Percentiles rank a stretch among this genome's conserved stretches.
These are phyloP conservation scores for Apis laboriosa DNA, from an alignment of 1,140 invertebrate genomes.

Conservation along the genomic window DNA sequence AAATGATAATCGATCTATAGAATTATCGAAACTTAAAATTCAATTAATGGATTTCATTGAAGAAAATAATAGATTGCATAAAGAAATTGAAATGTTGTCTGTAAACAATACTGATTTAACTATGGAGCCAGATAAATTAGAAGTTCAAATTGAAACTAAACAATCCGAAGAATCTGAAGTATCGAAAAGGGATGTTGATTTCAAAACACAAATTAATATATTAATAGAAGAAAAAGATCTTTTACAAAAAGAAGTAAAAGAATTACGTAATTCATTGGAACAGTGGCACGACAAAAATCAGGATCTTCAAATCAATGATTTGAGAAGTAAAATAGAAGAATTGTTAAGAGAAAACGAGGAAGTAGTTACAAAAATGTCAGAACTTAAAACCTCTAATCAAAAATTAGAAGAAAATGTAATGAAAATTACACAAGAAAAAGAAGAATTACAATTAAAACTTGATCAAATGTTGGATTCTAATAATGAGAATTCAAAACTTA, in stretches of 20 bases:
- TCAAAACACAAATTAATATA: slow-evolving; percentile 36
- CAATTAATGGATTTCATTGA: slow-evolving; percentile 38
- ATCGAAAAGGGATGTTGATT: slow-evolving; percentile 19
- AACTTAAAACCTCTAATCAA: slow-evolving; percentile 55
- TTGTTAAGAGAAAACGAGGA: slow-evolving; percentile 61
- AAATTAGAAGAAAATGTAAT: slow-evolving; percentile 49
- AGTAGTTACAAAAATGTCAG: slow-evolving; percentile 47
- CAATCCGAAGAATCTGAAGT: slow-evolving; percentile 5
- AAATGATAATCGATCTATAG: slow-evolving; percentile 70
- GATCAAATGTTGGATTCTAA: slow-evolving; percentile 37
- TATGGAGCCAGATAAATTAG: slow-evolving; percentile 29
- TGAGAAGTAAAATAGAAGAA: slow-evolving; percentile 64
- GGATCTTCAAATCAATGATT: slow-evolving; percentile 53
- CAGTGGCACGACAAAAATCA: slow-evolving; percentile 30
- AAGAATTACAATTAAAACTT: slow-evolving; percentile 68
- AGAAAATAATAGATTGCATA: slow-evolving; percentile 70
- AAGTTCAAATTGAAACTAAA: slow-evolving; percentile 57
- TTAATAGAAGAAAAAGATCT: slow-evolving; percentile 48
- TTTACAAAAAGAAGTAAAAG: slow-evolving; percentile 50
- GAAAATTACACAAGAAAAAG: slow-evolving; percentile 72
- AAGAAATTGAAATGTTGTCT: slow-evolving; percentile 80
- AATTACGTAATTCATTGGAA: slow-evolving; percentile 42
- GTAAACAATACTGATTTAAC: slow-evolving; percentile 80
- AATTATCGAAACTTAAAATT: slow-evolving; percentile 59
- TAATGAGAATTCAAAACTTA: slow-evolving; percentile 34